Evolutionary conservation across 2,888 invertebrate genomes (phyloP), one percentile per base, ranked within the genome.

Genomic region (Synanthedon tipuliformis): DNA sequence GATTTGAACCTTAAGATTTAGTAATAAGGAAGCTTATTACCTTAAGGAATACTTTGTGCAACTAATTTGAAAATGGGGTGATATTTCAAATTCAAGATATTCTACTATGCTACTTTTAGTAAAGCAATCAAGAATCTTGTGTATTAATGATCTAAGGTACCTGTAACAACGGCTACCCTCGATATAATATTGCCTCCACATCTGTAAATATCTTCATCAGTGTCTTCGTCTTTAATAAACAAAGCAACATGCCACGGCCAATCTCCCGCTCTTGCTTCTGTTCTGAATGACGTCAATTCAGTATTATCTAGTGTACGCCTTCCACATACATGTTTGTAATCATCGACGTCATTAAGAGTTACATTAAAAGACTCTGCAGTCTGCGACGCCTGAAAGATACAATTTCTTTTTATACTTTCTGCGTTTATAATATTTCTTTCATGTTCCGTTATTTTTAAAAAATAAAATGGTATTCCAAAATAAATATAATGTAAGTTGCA

Each of bases 231-330:
- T 40, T 55, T 71, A 23, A 79, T 57, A 16, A 81, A 58, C 3
- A 86, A 61, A 15, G 86, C 86, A 0, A 81, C 82, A 58, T 86
- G 86, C 86, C 86, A 86, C 0, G 86, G 86, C 84, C 84, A 86
- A 58, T 86, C 86, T 1, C 85, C 86, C 4, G 78, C 67, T 23
- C 64, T 63, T 0, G 84, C 72, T 40, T 78, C 74, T 0, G 81
- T 76, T 45, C 75, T 67, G 10, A 81, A 64, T 3, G 78, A 75
- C 2, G 71, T 71, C 56, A 85, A 55, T 56, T 85, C 86, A 3
- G 80, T 72, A 54, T 80, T 70, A n/a, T 71, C 64, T 23, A 84
- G 57, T 0, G 78, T 64, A 15, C 80, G 62, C 51, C 83, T 69
- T 0, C 86, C 86, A 52, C 86, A 86, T 0, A 80, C 62, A 34